Evolutionary conservation across 1,140 invertebrate genomes (phyloP).

Genomic region (Trachymyrmex septentrionalis): DNA sequence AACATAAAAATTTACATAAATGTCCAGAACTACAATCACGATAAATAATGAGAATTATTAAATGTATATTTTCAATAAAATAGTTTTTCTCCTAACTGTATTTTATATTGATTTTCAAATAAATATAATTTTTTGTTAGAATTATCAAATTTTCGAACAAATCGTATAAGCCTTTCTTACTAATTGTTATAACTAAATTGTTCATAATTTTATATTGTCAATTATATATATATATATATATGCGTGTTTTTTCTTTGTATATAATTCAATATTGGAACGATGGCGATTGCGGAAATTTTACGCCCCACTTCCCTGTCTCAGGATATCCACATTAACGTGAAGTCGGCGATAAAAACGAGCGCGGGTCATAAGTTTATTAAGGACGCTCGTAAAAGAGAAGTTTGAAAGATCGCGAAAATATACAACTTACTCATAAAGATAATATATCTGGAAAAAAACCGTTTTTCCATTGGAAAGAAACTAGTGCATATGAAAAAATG

Average conservation of each 20-base stretch:
- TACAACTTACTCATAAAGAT: constrained; percentile 18
- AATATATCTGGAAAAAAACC: constrained; percentile 13
- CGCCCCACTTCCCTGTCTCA: not conserved
- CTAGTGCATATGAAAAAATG: constrained; percentile 2
- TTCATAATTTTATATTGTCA: not conserved
- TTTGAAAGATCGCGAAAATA: constrained; percentile 14
- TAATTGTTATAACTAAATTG: not conserved
- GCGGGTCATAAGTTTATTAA: constrained; percentile 49
- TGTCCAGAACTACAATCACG: not conserved
- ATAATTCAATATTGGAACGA: constrained; percentile 9
- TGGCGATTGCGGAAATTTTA: constrained; percentile 28
- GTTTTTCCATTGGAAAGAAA: not conserved
- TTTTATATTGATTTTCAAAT: not conserved
- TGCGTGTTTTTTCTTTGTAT: not conserved
- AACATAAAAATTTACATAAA: not conserved
- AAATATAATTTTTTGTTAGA: constrained; percentile 1
- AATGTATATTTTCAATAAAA: constrained; percentile 19
- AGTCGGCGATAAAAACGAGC: constrained; percentile 10
- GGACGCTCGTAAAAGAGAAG: constrained; percentile 18
- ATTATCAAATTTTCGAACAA: not conserved
- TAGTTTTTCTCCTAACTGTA: not conserved
- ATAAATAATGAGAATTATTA: not conserved
- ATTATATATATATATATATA: constrained; percentile 9
- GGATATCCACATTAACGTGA: constrained; percentile 8
- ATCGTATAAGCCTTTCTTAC: not conserved